Evolutionary conservation across 2,113 vertebrate species (phyloP).

Genomic region (Daubentonia madagascariensis): DNA sequence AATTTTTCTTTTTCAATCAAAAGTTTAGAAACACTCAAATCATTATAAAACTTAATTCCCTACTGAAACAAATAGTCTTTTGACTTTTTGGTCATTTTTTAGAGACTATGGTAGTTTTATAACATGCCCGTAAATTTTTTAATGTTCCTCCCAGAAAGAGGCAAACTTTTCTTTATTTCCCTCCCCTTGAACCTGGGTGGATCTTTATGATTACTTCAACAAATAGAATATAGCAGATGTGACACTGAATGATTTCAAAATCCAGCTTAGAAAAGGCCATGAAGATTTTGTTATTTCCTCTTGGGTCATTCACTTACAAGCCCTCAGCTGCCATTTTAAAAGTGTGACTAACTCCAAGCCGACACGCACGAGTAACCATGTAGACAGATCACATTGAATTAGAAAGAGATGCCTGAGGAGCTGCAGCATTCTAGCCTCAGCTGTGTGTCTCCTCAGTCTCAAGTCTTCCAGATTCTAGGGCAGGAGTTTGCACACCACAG

Average conservation of each 20-base stretch:
- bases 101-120: neutral
- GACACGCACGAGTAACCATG: neutral
- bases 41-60: neutral
- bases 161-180: neutral
- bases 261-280: neutral
- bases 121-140: neutral
- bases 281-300: neutral
- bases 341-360: neutral
- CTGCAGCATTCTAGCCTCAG: neutral
- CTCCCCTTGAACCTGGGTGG: neutral
- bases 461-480: neutral
- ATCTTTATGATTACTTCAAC: neutral
- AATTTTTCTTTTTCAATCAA: neutral
- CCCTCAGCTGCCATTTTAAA: neutral
- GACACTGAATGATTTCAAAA: neutral
- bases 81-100: neutral
- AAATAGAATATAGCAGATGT: neutral
- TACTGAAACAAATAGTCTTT: neutral
- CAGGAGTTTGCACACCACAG: neutral
- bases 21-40: neutral
- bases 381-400: neutral
- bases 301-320: neutral
- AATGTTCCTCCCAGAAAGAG: neutral
- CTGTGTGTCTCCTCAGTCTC: neutral
- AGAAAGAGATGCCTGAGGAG: neutral